Percentiles rank a stretch among this genome's conserved stretches.
These are phyloP conservation scores for Platysteira castanea DNA, from an alignment of 2,113 vertebrate genomes.

Conservation along the genomic window DNA sequence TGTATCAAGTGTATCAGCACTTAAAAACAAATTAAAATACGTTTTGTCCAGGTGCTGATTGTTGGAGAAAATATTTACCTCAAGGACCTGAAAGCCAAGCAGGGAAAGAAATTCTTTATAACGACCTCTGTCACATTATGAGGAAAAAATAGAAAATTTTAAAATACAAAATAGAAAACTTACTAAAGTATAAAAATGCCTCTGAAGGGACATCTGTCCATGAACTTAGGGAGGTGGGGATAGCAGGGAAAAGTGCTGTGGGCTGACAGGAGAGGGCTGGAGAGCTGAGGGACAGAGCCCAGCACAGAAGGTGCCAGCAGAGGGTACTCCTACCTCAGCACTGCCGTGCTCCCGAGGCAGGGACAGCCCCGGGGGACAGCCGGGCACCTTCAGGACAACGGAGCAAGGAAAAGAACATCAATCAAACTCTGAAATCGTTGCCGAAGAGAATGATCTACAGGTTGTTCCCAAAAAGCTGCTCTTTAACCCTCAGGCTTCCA, in stretches of 20 bases:
- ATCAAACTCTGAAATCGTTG: background rate
- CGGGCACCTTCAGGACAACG: background rate
- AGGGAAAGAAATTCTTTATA: background rate
- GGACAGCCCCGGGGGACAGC: background rate
- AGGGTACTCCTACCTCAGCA: slow-evolving; percentile 6
- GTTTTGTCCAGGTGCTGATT: background rate
- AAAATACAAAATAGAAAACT: background rate
- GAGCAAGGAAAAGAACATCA: background rate
- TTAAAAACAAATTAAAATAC: background rate
- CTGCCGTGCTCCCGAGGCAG: background rate
- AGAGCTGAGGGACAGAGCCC: background rate
- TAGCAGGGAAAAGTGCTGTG: rapidly evolving
- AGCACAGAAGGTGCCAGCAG: slow-evolving; percentile 16
- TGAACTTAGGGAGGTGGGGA: background rate
- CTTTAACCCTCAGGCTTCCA: background rate
- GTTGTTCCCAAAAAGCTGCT: background rate
- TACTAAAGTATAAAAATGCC: background rate
- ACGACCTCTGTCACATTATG: rapidly evolving
- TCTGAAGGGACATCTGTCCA: background rate
- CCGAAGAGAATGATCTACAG: background rate
- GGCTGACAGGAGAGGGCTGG: background rate
- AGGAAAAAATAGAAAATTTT: background rate
- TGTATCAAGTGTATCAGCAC: background rate
- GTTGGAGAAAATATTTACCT: background rate
- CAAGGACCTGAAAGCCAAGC: background rate